Evolutionary conservation across 2,113 vertebrate species (phyloP), one percentile per base, ranked within the genome.

Genomic region (Elephantulus edwardii): DNA sequence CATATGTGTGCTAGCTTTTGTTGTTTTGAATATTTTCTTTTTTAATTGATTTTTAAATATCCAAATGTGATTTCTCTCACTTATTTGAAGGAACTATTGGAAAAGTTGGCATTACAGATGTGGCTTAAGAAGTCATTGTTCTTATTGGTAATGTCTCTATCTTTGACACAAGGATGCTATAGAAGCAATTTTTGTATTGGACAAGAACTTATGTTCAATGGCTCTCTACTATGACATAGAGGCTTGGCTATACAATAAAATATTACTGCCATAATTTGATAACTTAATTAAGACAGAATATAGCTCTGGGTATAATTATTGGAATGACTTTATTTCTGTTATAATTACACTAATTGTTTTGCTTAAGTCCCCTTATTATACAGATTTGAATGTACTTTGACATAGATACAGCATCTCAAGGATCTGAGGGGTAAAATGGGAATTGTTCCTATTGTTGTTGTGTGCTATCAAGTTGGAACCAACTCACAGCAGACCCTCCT

Each of bases 271-370:
- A 38, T 46, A 78, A 88, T 44, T 56, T 86, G 35, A 54, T 44
- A 83, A 52, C n/a, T 54, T 52, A 86, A 3, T 88, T 82, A 89
- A 78, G 22, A 40, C 12, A 71, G 19, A 88, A 8, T 13, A 95
- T 60, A 82, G 30, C 76, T 6, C 66, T 71, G 54, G 6, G 48
- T 85, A 20, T 76, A 74, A 24, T 28, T 76, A 62, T 26, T 50
- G 28, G 54, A 84, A 42, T 46, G 26, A 12, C 33, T 82, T 91
- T 19, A n/a, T 74, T 92, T 90, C n/a, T 86, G 30, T 68, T 26
- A 54, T 68, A 56, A 84, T 9, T n/a, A n/a, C 71, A 9, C 50
- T 58, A 46, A 4, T 60, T 3, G 16, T 38, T 78, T 81, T 70
- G 66, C 48, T 82, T 64, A n/a, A 3, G 22, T 72, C 70, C 38